phyloP scores from a whole-genome alignment of 2,113 vertebrate species.

The Eptatretus burgeri region DNA sequence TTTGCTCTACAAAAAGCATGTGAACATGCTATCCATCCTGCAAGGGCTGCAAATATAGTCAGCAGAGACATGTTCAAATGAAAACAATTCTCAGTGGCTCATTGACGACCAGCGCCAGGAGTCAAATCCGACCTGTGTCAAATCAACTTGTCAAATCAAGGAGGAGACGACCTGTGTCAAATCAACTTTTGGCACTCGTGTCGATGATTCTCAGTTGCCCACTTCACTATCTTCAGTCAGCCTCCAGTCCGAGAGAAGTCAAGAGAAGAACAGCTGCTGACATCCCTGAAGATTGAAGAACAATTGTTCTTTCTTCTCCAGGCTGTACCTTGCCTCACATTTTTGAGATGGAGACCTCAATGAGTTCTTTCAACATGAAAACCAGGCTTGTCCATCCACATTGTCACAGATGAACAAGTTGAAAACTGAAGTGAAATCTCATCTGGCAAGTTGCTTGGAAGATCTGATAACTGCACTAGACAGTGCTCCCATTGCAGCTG shows the following conservation, averaged over 20 bases:
- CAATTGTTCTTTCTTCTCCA: background rate
- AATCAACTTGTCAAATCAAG: no score
- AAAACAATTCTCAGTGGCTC: no score
- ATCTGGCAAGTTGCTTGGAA: background rate
- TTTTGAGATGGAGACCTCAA: constrained; percentile 1
- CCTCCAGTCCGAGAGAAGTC: constrained; percentile 1
- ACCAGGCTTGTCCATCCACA: background rate
- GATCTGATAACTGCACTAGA: background rate
- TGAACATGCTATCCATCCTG: no score
- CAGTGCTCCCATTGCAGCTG: background rate
- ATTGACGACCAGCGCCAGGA: no score
- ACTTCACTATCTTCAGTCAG: background rate
- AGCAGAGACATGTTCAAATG: no score
- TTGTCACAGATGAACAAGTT: background rate
- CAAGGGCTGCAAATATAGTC: no score
- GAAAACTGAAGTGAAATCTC: background rate
- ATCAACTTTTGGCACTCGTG: no score
- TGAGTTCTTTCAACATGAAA: background rate
- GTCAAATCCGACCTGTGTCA: no score
- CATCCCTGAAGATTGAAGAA: constrained; percentile 1
- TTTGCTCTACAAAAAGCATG: no score
- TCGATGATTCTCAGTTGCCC: no score
- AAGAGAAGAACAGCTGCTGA: background rate
- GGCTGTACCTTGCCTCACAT: background rate
- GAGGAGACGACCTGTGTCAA: no score